Conservation (phyloP, 2,888 invertebrate species). For the Cephus sareptanus region DNA sequence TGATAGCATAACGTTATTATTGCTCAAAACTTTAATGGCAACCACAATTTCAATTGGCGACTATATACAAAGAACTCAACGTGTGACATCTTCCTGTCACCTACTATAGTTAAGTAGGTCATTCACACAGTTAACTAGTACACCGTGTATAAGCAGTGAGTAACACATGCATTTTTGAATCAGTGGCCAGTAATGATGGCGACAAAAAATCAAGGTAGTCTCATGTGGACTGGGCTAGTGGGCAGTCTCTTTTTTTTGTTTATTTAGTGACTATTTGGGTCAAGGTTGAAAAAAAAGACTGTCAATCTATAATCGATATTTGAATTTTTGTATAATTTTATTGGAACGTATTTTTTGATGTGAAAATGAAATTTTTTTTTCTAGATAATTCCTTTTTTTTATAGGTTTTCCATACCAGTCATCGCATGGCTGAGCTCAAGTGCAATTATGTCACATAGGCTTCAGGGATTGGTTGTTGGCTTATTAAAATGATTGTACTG, state of each 20-base stretch:
- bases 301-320: not conserved
- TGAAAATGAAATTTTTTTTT: not conserved
- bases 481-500: conserved; percentile 14
- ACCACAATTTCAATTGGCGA: not conserved
- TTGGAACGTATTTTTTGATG: not conserved
- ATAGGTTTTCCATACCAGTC: not conserved
- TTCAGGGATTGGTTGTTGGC: not conserved
- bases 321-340: not conserved
- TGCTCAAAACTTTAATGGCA: not conserved
- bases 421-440: not conserved
- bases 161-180: not conserved
- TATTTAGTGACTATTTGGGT: not conserved
- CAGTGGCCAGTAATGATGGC: not conserved
- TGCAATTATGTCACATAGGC: not conserved
- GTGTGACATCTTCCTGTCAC: not conserved
- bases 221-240: not conserved
- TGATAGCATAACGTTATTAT: not conserved
- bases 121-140: not conserved
- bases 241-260: not conserved
- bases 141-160: not conserved
- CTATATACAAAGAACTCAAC: not conserved
- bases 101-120: not conserved
- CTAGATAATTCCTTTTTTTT: not conserved
- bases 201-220: not conserved
- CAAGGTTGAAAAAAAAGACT: not conserved